Base-by-base conservation (phyloP, 2,888 invertebrate species). In the Stenoptilia bipunctidactyla region DNA sequence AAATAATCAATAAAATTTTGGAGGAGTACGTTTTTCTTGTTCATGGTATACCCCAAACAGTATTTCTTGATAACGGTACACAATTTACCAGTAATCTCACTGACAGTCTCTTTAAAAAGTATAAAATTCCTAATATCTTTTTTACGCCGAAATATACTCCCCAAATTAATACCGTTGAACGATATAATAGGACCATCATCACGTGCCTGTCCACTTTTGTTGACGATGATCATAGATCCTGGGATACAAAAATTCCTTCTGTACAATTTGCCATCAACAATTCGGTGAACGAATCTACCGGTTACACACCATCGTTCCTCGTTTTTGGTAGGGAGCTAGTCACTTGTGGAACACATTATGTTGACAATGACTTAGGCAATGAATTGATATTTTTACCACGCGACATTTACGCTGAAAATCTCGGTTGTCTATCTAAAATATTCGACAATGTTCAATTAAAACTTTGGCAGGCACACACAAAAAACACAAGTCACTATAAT, bases 1-100 rank as follows among this genome's bases (percentile, higher is more conserved):
- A 10, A 15, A 49, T 0, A 40, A 42, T 1, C 10, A 34, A 1
- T 12, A 48, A 1, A 15, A 15, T 20, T 15, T 25, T 51, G 1
- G 54, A 56, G 35, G 43, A 57, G 2, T 9, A 36, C 1, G 47
- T 59, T 2, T 53, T 59, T 20, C 15, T 58, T 0, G 40, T 56
- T 0, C 57, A 57, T 25, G 60, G 56, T 1, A 37, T 58, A 4
- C 51, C 55, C 0, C 44, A 48, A 10, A 53, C 52, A 0, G 39
- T 58, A 1, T 33, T 55, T 1, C 2, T 52, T 14, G 55, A 55
- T 12, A 56, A 58, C 27, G 55, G 54, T 0, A 38, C 6, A 1
- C 56, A 58, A 37, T 56, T 55, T 20, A 41, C 41, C 9, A 45
- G 52, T 12, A 12, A 15, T 2, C 27, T 33, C 0, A 2, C 43